phyloP scores from a whole-genome alignment of 2,888 invertebrate genomes.

The Alsophila aescularia region DNA sequence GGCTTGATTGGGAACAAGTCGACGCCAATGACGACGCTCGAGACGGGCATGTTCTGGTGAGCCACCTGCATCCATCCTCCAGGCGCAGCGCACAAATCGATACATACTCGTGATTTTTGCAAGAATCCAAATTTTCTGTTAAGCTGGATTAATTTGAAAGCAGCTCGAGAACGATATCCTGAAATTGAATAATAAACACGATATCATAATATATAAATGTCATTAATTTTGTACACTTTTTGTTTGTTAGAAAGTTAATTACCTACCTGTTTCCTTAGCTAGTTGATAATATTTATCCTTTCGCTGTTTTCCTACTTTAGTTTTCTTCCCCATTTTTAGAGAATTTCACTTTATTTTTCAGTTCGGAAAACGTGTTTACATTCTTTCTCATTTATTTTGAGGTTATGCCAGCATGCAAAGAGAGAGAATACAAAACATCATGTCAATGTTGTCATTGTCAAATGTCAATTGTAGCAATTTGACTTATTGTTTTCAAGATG shows the following conservation, averaged over 20 bases:
- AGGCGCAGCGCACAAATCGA: slow-evolving; percentile 99
- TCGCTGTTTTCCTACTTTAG: slow-evolving; percentile 98
- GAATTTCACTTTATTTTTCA: background rate
- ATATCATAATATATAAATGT: no score
- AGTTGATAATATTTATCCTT: slow-evolving; percentile 99
- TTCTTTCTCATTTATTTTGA: background rate
- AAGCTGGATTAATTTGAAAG: slow-evolving; percentile 99
- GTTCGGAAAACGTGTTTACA: slow-evolving; percentile 27
- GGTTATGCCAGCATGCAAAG: slow-evolving; percentile 3
- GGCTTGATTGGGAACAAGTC: slow-evolving; percentile 96
- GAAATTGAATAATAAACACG: slow-evolving; percentile 42
- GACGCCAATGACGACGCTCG: slow-evolving; percentile 96
- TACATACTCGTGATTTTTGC: slow-evolving; percentile 97
- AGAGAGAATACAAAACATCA: background rate
- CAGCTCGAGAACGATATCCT: slow-evolving; percentile 98
- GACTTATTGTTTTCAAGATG: no score
- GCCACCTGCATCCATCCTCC: slow-evolving; percentile 99
- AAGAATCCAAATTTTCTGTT: slow-evolving; percentile 99
- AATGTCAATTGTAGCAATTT: no score
- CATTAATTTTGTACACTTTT: no score
- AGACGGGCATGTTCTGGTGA: slow-evolving; percentile 98
- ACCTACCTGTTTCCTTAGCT: slow-evolving; percentile 99
- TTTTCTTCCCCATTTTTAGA: slow-evolving; percentile 94
- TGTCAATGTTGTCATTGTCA: background rate
- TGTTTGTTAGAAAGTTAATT: slow-evolving; percentile 30